Evolutionary conservation across 1,140 invertebrate species (phyloP), one percentile per base, ranked within the genome.

Genomic region (Adoxophyes honmai): DNA sequence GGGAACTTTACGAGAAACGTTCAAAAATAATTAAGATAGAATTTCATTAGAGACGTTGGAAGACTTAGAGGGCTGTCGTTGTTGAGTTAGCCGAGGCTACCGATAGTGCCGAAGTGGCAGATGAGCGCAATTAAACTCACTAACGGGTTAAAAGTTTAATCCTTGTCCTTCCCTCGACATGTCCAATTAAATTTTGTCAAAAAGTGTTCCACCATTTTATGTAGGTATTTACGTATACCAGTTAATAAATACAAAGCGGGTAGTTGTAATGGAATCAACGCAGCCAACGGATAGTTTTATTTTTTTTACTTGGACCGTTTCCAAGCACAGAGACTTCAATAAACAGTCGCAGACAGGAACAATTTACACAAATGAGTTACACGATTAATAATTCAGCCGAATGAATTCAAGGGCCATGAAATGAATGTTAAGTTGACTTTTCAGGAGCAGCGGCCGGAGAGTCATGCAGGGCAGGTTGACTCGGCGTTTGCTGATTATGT

Each of bases 11-110:
- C 62, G 64, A 68, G 55, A 55, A 71, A 65, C 60, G 68, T 59
- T 68, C 64, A 70, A 73, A 69, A 72, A 73, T 77, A 75, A 74
- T 77, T 77, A 77, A 75, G 65, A 72, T 66, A 64, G 62, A 70
- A 75, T 73, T 64, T 75, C 65, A 69, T 77, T 75, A 75, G 37
- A 59, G 55, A 66, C 16, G 59, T 62, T 11, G 42, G 16, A 48
- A 18, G 21, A 48, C 18, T 48, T n/a, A 18, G 18, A 48, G 18
- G 51, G 51, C 34, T 11, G 53, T 36, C 11, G 11, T 38, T 55
- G 53, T 55, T 36, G 18, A 28, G 16, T 44, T 16, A 16, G 39
- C 1, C 39, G 39, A 18, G 15, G 10, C 39, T 44, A 44, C 39
- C 10, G 21, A 44, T 44, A 44, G 39, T 44, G 16, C 16, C 2